phyloP scores from a whole-genome alignment of 2,888 invertebrate genomes.

The Lamellibrachia columna region DNA sequence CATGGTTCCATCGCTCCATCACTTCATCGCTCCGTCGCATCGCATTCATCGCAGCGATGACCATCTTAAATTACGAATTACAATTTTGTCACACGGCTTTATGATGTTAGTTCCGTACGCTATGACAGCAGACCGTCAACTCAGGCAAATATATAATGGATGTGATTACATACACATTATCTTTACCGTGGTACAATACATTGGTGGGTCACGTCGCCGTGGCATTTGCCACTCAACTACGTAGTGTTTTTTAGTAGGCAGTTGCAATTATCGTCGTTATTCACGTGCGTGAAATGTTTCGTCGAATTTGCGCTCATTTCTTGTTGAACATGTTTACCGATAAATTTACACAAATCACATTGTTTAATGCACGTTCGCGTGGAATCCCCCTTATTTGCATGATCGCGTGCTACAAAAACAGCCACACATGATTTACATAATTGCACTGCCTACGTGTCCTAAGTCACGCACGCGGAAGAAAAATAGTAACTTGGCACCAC shows the following conservation, averaged over 20 bases:
- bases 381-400: not conserved
- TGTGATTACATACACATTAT: no score
- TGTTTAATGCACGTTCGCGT: not conserved
- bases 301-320: not conserved
- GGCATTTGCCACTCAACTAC: not conserved
- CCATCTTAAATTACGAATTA: no score
- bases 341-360: not conserved
- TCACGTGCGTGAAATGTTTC: not conserved
- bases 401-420: not conserved
- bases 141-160: no score
- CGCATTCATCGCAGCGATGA: no score
- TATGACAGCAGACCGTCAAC: no score
- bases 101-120: no score
- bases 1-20: no score
- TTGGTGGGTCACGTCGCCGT: not conserved
- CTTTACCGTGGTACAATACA: not conserved
- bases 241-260: not conserved
- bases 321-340: not conserved
- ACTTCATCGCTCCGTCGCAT: no score
- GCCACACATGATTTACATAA: not conserved
- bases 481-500: not conserved
- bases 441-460: not conserved
- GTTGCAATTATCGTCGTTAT: not conserved
- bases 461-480: not conserved
- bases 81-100: no score